phyloP scores from a whole-genome alignment of 37 sponge, comb jelly and placozoan genomes.

The Crambe crambe region DNA sequence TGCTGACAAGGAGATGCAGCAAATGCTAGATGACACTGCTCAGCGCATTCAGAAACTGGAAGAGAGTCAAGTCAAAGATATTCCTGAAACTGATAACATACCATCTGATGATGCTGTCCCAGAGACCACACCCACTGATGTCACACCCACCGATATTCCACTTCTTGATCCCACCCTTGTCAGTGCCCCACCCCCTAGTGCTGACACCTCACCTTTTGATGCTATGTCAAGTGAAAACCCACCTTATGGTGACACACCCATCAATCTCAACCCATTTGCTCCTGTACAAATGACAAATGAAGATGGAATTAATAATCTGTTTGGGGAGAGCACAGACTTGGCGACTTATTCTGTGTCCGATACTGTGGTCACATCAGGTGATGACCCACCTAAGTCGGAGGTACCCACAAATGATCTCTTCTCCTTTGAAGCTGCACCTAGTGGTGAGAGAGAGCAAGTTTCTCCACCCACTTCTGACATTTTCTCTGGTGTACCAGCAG shows the following conservation, averaged over 20 bases:
- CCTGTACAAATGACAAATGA: too few relatives aligned
- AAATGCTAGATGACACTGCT: conserved; percentile 17
- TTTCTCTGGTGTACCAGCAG: too few relatives aligned
- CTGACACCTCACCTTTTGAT: background rate
- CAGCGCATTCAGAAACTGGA: background rate
- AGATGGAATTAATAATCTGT: too few relatives aligned
- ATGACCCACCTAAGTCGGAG: background rate
- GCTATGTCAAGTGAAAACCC: too few relatives aligned
- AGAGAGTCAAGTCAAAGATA: background rate
- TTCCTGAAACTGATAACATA: background rate
- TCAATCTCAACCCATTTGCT: too few relatives aligned
- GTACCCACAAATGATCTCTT: conserved; percentile 6
- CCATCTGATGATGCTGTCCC: background rate
- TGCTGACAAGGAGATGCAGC: conserved; percentile 8
- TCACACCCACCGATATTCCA: too few relatives aligned
- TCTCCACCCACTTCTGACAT: background rate
- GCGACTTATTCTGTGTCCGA: background rate
- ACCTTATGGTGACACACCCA: too few relatives aligned
- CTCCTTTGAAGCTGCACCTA: background rate
- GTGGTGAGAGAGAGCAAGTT: background rate
- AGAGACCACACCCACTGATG: too few relatives aligned
- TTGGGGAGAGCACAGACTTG: too few relatives aligned
- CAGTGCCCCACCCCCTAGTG: background rate
- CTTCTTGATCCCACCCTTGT: too few relatives aligned
- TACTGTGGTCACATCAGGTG: background rate